Evolutionary conservation across 2,888 invertebrate species (phyloP).

Genomic region (Protonemura montana): DNA sequence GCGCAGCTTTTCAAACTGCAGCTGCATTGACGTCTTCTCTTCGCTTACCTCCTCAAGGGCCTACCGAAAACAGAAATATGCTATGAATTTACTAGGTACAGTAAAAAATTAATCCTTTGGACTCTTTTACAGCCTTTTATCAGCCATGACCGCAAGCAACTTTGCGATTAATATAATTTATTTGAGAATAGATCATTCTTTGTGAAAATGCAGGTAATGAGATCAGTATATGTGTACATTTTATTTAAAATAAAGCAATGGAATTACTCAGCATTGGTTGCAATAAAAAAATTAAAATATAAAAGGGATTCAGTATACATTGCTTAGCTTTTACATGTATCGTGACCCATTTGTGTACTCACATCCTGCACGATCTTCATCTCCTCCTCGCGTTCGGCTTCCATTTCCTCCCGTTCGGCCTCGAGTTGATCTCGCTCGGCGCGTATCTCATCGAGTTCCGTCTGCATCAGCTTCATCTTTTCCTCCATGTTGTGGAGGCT

Average conservation of each 20-base stretch:
- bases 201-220: too few relatives aligned
- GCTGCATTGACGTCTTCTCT: constrained; percentile 66
- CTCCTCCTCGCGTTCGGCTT: constrained; percentile 59
- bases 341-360: not conserved
- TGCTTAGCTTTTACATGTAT: too few relatives aligned
- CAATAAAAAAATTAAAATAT: too few relatives aligned
- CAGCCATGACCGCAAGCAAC: too few relatives aligned
- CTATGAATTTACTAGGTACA: not conserved
- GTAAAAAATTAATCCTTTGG: not conserved
- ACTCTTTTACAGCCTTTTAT: too few relatives aligned
- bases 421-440: constrained; percentile 61
- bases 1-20: constrained; percentile 71
- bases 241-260: too few relatives aligned
- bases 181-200: too few relatives aligned
- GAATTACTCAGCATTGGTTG: too few relatives aligned
- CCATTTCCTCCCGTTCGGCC: constrained; percentile 58
- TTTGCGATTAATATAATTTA: too few relatives aligned
- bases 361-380: constrained; percentile 64
- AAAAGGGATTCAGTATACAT: too few relatives aligned
- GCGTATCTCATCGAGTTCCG: constrained; percentile 60
- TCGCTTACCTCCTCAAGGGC: constrained; percentile 68
- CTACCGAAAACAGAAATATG: constrained; percentile 48
- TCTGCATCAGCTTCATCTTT: constrained; percentile 56
- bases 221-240: too few relatives aligned
- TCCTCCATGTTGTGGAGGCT: constrained; percentile 44